Evolutionary conservation across 2,797 vertebrate genomes (phyloP).

Genomic region (Rhodeus uyekii): DNA sequence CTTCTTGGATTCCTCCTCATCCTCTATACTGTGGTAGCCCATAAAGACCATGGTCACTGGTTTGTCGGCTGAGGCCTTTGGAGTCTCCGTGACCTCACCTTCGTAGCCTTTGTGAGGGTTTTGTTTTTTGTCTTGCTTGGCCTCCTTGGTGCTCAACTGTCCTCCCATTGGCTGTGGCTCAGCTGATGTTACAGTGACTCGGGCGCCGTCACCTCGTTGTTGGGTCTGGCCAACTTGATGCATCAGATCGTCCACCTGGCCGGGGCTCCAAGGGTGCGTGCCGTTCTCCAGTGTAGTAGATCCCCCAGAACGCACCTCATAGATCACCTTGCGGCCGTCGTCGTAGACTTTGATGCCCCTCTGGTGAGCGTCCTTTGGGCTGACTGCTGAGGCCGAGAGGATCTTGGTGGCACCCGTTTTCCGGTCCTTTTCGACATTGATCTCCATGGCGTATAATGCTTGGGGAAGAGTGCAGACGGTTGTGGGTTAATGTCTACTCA

Average conservation of each 20-base stretch:
- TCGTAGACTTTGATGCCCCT: conserved; percentile 95
- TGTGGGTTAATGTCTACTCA: conserved; percentile 52
- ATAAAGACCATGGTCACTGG: conserved; percentile 98
- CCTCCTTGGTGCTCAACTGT: conserved; percentile 81
- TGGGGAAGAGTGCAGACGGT: conserved; percentile 71
- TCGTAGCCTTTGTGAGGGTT: conserved; percentile 60
- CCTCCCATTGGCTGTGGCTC: conserved; percentile 71
- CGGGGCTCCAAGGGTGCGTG: conserved; percentile 86
- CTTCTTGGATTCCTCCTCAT: conserved; percentile 90
- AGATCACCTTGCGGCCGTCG: conserved; percentile 93
- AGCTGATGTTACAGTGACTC: conserved; percentile 73
- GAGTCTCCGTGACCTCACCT: conserved; percentile 63
- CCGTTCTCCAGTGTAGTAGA: conserved; percentile 91
- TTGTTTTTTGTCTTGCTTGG: conserved; percentile 71
- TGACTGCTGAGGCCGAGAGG: conserved; percentile 89
- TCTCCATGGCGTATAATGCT: conserved; percentile 99
- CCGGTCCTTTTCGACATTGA: conserved; percentile 96
- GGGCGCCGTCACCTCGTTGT: conserved; percentile 71
- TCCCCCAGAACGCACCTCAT: conserved; percentile 88
- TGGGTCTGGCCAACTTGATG: conserved; percentile 83
- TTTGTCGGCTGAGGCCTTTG: conserved; percentile 81
- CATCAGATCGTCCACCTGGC: conserved; percentile 90
- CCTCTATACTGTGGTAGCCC: conserved; percentile 93
- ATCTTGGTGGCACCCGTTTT: conserved; percentile 92
- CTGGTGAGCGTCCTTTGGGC: conserved; percentile 84